Percentiles rank a stretch among this genome's conserved stretches.
phyloP scores from a whole-genome alignment of 2,888 invertebrate genomes.

The Heliconius ismenius region DNA sequence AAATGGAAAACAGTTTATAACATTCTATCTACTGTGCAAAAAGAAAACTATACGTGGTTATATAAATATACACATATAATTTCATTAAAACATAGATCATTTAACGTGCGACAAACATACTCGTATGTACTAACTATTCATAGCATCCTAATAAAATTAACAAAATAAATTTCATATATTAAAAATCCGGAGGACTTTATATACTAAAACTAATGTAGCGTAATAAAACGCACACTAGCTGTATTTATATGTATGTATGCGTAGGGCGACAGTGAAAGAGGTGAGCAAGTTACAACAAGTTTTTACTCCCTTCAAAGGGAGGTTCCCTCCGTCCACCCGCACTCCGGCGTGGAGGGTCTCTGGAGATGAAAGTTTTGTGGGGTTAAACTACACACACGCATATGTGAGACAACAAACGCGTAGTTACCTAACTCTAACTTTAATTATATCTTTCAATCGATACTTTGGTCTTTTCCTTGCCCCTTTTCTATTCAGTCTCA shows the following conservation, averaged over 20 bases:
- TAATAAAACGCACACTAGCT: constrained; percentile 63
- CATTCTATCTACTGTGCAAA: background rate
- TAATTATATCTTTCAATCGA: constrained; percentile 82
- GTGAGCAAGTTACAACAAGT: constrained; percentile 81
- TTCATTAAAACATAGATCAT: too few relatives aligned
- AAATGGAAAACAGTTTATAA: too few relatives aligned
- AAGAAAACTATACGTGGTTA: background rate
- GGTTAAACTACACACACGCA: constrained; percentile 74
- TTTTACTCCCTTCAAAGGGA: constrained; percentile 79
- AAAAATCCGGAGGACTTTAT: constrained; percentile 20
- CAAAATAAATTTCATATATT: background rate
- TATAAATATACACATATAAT: too few relatives aligned
- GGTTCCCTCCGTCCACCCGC: constrained; percentile 55
- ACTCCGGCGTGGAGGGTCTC: constrained; percentile 65
- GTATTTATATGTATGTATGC: constrained; percentile 50
- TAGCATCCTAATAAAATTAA: background rate
- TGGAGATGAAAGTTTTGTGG: constrained; percentile 81
- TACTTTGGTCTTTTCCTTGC: constrained; percentile 52
- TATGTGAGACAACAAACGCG: constrained; percentile 77
- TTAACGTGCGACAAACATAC: background rate
- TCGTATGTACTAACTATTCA: background rate
- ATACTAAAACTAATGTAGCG: constrained; percentile 36
- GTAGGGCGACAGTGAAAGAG: constrained; percentile 81
- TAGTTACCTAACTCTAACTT: constrained; percentile 80
- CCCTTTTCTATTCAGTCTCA: constrained; percentile 12